Conservation (phyloP, 2,888 invertebrate species). For the Cremastobaeus sp. region DNA sequence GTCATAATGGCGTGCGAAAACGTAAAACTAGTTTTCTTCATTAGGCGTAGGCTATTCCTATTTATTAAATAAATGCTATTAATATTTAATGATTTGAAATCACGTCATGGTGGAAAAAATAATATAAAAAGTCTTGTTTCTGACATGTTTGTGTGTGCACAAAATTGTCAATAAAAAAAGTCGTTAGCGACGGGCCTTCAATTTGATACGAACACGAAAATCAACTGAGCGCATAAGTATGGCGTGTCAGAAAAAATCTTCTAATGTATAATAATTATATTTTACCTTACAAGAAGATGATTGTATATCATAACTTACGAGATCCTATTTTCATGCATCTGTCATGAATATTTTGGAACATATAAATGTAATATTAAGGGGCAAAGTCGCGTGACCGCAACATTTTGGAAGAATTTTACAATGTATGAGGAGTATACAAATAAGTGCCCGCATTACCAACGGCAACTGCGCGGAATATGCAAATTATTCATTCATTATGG, state of each 20-base stretch:
- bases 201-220: constrained; percentile 56
- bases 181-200: constrained; percentile 52
- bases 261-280: constrained; percentile 59
- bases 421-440: constrained; percentile 56
- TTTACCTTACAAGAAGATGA: constrained; percentile 60
- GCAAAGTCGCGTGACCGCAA: constrained; percentile 61
- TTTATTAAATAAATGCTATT: constrained; percentile 14
- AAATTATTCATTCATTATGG: constrained; percentile 58
- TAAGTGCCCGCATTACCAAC: constrained; percentile 55
- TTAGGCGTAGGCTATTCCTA: constrained; percentile 13
- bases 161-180: constrained; percentile 38
- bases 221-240: constrained; percentile 43
- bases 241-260: constrained; percentile 60
- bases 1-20: constrained; percentile 54
- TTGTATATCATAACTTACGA: constrained; percentile 59
- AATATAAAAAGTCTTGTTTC: no score
- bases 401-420: constrained; percentile 60
- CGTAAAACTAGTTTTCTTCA: constrained; percentile 42
- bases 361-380: constrained; percentile 59
- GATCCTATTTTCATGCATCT: constrained; percentile 54
- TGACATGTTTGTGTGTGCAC: no score
- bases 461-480: constrained; percentile 55
- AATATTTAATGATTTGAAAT: no score
- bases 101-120: no score
- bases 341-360: constrained; percentile 54